Base-by-base conservation (phyloP, 2,113 vertebrate species). In the Campylomormyrus tamandua region DNA sequence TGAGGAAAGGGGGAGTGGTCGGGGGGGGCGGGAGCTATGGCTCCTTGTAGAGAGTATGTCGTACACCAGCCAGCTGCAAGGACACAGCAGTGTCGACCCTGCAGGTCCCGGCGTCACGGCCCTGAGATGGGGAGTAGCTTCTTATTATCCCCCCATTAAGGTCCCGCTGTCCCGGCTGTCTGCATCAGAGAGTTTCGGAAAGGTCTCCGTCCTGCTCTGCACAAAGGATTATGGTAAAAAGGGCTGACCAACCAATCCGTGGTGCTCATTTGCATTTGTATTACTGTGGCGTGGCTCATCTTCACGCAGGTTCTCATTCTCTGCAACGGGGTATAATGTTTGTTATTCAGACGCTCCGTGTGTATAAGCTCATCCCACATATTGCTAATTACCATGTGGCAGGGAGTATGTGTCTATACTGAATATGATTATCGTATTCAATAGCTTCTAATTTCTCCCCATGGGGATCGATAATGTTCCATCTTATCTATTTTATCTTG, bases 141-240 rank as follows among this genome's bases (percentile, higher is more conserved):
- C 46, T 42, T 48, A 84, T 85, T 90, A 50, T 31, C 9, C 84
- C 3, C 19, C 6, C 85, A 56, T 90, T 87, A 90, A n/a, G 27
- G 19, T 49, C 31, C n/a, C 10, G 83, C 49, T 45, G 31, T 48
- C 53, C 46, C 27, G 24, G n/a, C 80, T 52, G 89, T 66, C 42
- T 74, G 74, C 85, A 27, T 66, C 62, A 77, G 42, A 58, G 84
- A 53, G 62, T 62, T 49, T 74, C 35, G 9, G 52, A 42, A 87
- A 90, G 83, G 56, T 24, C 83, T 52, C 19, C 35, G 58, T 50
- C 83, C 24, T 39, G 24, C 35, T 8, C 58, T 3, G n/a, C 74
- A 90, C 70, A 90, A 88, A 90, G 52, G 90, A 88, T 88, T 88
- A 88, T 88, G 90, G 70, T 88, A 83, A 88, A 90, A 58, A 88